A percentile compares a stretch with the other conserved stretches of the same genome.
These are phyloP conservation scores for Nephrotoma appendiculata DNA, from an alignment of 2,888 invertebrate species.

Conservation along the genomic window DNA sequence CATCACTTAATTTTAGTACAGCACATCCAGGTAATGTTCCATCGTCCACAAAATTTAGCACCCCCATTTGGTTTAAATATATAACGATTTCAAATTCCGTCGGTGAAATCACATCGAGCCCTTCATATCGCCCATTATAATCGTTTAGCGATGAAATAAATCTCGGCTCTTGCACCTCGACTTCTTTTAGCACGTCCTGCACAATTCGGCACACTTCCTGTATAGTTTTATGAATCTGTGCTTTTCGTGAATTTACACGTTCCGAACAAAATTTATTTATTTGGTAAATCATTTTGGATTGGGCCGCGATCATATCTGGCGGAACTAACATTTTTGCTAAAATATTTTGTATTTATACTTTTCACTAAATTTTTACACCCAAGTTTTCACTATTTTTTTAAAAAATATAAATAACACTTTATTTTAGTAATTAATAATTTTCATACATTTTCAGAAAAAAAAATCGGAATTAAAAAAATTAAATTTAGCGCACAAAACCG, in stretches of 20 bases:
- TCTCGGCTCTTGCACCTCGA: slow-evolving; percentile 88
- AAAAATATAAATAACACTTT: neutral
- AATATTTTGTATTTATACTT: neutral
- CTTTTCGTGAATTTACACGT: slow-evolving; percentile 74
- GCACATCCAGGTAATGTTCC: slow-evolving; percentile 87
- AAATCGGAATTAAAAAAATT: neutral
- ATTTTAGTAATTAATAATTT: neutral
- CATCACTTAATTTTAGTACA: slow-evolving; percentile 87
- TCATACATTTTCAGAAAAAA: neutral
- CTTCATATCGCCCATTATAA: slow-evolving; percentile 82
- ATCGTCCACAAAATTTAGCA: slow-evolving; percentile 96
- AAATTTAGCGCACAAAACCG: neutral
- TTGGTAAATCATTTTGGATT: slow-evolving; percentile 91
- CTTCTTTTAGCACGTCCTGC: slow-evolving; percentile 89
- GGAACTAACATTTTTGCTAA: slow-evolving; percentile 65
- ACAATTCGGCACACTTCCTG: slow-evolving; percentile 86
- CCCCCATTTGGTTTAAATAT: slow-evolving; percentile 95
- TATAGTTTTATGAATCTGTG: slow-evolving; percentile 75
- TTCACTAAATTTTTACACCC: neutral
- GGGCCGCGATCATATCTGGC: slow-evolving; percentile 87
- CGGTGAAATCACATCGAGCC: slow-evolving; percentile 83
- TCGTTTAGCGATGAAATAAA: slow-evolving; percentile 86
- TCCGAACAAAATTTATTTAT: slow-evolving; percentile 91
- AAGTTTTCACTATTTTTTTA: neutral
- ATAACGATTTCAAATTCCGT: slow-evolving; percentile 91